A percentile compares a stretch with the other conserved stretches of the same genome.
Evolutionary conservation across 37 sponge, comb jelly and placozoan genomes (phyloP).

Genomic region (Halisarca cf. caerulea): DNA sequence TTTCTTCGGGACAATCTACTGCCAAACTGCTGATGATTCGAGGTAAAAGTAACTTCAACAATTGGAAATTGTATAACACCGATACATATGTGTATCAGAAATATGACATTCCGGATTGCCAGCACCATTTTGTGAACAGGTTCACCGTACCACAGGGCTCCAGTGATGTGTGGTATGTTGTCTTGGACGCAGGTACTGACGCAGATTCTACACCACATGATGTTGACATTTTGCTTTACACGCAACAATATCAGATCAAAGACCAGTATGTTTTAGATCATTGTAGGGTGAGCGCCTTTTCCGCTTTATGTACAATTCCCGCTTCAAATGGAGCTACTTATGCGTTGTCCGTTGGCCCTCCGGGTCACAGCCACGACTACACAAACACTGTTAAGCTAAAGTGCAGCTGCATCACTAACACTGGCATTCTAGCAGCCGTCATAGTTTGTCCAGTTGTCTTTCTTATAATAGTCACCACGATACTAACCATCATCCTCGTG

Average conservation of each 20-base stretch:
- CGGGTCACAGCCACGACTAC: background rate
- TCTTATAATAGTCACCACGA: too few relatives aligned
- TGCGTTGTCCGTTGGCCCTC: background rate
- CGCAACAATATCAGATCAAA: background rate
- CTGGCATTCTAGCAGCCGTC: background rate
- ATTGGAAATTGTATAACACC: too few relatives aligned
- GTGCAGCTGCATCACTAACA: background rate
- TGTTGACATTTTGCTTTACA: background rate
- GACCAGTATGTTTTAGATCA: background rate
- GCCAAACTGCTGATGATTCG: too few relatives aligned
- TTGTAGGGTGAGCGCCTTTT: background rate
- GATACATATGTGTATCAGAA: too few relatives aligned
- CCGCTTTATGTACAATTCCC: background rate
- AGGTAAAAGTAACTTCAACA: too few relatives aligned
- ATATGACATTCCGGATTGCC: too few relatives aligned
- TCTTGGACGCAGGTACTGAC: too few relatives aligned
- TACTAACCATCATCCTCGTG: background rate
- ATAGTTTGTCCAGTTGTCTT: background rate
- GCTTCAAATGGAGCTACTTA: background rate
- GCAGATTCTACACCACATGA: background rate
- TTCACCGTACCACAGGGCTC: too few relatives aligned
- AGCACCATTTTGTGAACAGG: too few relatives aligned
- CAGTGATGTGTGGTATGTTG: too few relatives aligned
- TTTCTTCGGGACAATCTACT: too few relatives aligned
- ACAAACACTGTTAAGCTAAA: background rate